Base-by-base conservation (phyloP, 2,797 vertebrate genomes). In the Eulemur coronatus region DNA sequence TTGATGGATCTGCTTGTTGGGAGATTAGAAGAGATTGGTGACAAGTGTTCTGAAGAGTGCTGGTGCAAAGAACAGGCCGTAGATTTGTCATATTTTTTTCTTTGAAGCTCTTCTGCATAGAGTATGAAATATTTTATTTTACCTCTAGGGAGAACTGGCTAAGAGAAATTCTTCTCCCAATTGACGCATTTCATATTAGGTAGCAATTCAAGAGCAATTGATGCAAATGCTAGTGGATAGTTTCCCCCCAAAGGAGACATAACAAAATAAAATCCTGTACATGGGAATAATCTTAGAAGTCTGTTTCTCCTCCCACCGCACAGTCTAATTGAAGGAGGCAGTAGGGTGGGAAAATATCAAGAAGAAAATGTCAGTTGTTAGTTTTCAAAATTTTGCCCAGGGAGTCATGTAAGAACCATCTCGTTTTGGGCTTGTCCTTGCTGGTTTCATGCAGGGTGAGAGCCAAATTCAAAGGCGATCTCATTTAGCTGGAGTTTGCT, bases 391-490 rank as follows among this genome's bases (percentile, higher is more conserved):
- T 84, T 85, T 95, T 85, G 84, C 95, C 88, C 0, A 0, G 65
- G 93, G 84, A 91, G 67, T 65, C 59, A 26, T 4, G 3, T 75
- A 43, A 84, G 63, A 84, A 78, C 43, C 78, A 10, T 96, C 50
- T 84, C 61, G 11, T 95, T 63, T 88, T 9, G 52, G 82, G 85
- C 95, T 92, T 95, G 96, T 86, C 96, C 70, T 0, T 84, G 91
- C 97, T 91, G 97, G 96, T 57, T 81, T 70, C 93, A 85, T 7
- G 26, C 43, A 61, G 50, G 73, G 59, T 11, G 9, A 79, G 92
- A 95, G 78, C 92, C 97, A 72, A n/a, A 84, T 50, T 91, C 95
- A 94, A 80, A 92, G 89, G 67, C 57, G 79, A 72, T 59, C 92
- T 84, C 88, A 7, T 0, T 55, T 52, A 81, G 75, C 73, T 50